Percentiles rank a stretch among this genome's conserved stretches.
Conservation (phyloP, 2,797 vertebrate genomes). For the Myotis pilosus region DNA sequence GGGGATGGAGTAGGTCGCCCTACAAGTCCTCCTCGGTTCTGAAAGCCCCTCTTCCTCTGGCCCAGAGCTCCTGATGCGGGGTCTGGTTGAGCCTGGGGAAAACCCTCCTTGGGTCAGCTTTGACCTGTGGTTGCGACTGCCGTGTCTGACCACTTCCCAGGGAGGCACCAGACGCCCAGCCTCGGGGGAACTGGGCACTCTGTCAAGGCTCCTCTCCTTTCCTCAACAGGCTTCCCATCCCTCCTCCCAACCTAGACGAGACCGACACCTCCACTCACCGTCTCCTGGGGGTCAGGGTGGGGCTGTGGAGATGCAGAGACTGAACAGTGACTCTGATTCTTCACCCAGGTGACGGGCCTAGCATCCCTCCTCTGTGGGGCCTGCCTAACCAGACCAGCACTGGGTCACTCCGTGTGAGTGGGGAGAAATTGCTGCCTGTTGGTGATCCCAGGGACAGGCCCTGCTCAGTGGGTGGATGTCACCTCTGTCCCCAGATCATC, state of each 20-base stretch:
- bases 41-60: neutral
- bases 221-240: neutral
- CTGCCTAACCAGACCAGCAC: neutral
- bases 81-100: neutral
- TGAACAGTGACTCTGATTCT: neutral
- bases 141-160: neutral
- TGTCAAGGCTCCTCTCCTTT: neutral
- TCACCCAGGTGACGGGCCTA: neutral
- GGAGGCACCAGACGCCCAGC: neutral
- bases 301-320: neutral
- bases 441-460: neutral
- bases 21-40: neutral
- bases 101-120: neutral
- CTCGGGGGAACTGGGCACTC: neutral
- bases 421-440: neutral
- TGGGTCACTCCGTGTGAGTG: neutral
- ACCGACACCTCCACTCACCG: neutral
- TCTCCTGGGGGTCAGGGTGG: neutral
- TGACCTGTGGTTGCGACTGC: neutral
- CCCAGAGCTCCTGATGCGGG: neutral
- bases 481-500: neutral
- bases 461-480: neutral
- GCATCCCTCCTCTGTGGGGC: neutral
- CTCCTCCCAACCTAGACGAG: neutral
- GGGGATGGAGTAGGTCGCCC: neutral